Percentiles rank a stretch among this genome's conserved stretches.
Evolutionary conservation across 2,113 vertebrate genomes (phyloP).

Genomic region (Paedocypris sp.): DNA sequence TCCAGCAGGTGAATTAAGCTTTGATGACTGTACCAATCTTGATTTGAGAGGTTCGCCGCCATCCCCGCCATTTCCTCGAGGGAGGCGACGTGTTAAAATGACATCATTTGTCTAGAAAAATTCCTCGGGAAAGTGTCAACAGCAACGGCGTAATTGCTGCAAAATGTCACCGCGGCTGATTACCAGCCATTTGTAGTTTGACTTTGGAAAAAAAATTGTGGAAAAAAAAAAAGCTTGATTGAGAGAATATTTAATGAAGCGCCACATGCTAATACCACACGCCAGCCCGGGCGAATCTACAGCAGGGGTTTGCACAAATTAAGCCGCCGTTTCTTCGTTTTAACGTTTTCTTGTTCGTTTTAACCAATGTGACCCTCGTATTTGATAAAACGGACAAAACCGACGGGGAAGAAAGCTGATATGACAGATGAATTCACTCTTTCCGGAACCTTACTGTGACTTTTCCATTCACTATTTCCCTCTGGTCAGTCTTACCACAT

Average conservation of each 20-base stretch:
- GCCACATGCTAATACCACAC: constrained; percentile 46
- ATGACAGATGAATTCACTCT: no score
- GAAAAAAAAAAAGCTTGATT: constrained; percentile 41
- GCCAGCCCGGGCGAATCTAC: constrained; percentile 54
- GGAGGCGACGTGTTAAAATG: constrained; percentile 30
- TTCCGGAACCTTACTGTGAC: no score
- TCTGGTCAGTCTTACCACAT: no score
- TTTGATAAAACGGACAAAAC: no score
- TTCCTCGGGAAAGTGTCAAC: constrained; percentile 34
- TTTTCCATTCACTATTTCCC: no score
- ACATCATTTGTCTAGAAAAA: constrained; percentile 37
- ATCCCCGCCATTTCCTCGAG: constrained; percentile 4
- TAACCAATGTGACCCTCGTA: constrained; percentile 2
- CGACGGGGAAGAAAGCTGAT: no score
- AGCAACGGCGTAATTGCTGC: constrained; percentile 52
- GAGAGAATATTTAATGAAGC: constrained; percentile 57
- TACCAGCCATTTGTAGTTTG: constrained; percentile 56
- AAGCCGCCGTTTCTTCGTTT: no score
- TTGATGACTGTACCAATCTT: constrained; percentile 33
- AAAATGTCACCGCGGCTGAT: constrained; percentile 64
- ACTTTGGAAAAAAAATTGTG: constrained; percentile 43
- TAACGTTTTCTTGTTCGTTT: constrained; percentile 17
- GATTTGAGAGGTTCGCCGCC: constrained; percentile 25
- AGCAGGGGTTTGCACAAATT: constrained; percentile 25
- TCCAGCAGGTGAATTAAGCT: constrained; percentile 18